These are phyloP conservation scores for Clinocottus analis DNA, from an alignment of 2,113 vertebrate genomes.

Conservation along the genomic window DNA sequence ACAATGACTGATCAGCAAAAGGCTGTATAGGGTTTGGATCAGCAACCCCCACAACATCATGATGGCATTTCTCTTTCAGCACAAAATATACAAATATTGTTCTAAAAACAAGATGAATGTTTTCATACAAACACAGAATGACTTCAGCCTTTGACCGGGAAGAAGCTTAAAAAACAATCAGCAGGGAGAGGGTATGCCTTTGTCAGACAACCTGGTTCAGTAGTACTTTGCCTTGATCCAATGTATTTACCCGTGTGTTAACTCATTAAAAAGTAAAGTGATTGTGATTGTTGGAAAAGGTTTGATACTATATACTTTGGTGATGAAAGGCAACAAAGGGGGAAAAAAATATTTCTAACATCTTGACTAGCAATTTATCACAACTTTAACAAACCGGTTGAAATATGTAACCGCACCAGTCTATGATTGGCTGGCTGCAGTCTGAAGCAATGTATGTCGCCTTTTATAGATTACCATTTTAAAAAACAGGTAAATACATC, in stretches of 20 bases:
- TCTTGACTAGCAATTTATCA: not conserved
- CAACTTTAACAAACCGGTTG: not conserved
- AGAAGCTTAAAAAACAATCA: slow-evolving; percentile 38
- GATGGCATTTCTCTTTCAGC: slow-evolving; percentile 41
- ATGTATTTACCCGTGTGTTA: slow-evolving; percentile 4
- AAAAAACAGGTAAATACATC: slow-evolving; percentile 31
- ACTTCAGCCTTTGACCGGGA: slow-evolving; percentile 2
- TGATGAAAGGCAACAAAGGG: not conserved
- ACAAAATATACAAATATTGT: slow-evolving; percentile 62
- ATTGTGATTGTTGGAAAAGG: not conserved
- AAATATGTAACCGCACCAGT: not conserved
- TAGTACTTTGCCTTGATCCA: not conserved
- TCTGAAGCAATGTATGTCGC: not conserved
- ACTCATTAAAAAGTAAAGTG: not conserved
- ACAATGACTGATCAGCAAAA: slow-evolving; percentile 49
- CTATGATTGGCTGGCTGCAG: not conserved
- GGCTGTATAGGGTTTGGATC: slow-evolving; percentile 39
- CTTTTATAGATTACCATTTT: not conserved
- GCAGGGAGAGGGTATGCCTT: slow-evolving; percentile 3
- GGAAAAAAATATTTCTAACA: not conserved
- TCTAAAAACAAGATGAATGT: slow-evolving; percentile 47
- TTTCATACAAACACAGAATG: slow-evolving; percentile 24
- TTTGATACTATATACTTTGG: not conserved
- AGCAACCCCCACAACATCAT: slow-evolving; percentile 26
- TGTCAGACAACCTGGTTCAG: slow-evolving; percentile 27